phyloP scores from a whole-genome alignment of 2,113 vertebrate species.

The Istiophorus platypterus region DNA sequence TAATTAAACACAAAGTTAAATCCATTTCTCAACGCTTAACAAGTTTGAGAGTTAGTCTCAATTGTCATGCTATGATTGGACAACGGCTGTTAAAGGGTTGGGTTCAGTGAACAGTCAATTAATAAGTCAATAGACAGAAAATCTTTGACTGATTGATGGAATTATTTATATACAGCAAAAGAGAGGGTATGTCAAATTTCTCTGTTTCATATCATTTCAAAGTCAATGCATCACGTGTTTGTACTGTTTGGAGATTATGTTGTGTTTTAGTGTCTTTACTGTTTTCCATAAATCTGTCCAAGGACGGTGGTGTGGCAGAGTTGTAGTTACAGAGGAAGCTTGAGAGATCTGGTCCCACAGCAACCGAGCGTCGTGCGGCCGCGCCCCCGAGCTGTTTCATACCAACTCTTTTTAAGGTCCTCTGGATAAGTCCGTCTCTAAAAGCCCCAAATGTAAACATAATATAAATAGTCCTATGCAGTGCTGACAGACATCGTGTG shows the following conservation, averaged over 20 bases:
- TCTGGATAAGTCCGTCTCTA: constrained; percentile 44
- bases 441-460: constrained; percentile 69
- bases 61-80: too few relatives aligned
- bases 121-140: too few relatives aligned
- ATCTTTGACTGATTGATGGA: too few relatives aligned
- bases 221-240: background rate
- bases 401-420: constrained; percentile 31
- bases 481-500: constrained; percentile 27
- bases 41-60: too few relatives aligned
- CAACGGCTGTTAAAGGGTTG: too few relatives aligned
- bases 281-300: constrained; percentile 41
- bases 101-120: too few relatives aligned
- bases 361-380: constrained; percentile 31
- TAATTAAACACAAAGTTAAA: too few relatives aligned
- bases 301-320: constrained; percentile 14
- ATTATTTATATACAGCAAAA: too few relatives aligned
- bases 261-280: constrained; percentile 22
- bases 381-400: constrained; percentile 30
- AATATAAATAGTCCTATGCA: constrained; percentile 35
- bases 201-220: background rate
- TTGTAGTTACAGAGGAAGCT: constrained; percentile 58
- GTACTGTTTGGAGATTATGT: constrained; percentile 5
- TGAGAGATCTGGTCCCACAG: constrained; percentile 46
- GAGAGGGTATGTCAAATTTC: background rate
- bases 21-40: too few relatives aligned